Evolutionary conservation across 2,113 vertebrate genomes (phyloP), one percentile per base, ranked within the genome.

Genomic region (Antidorcas marsupialis): DNA sequence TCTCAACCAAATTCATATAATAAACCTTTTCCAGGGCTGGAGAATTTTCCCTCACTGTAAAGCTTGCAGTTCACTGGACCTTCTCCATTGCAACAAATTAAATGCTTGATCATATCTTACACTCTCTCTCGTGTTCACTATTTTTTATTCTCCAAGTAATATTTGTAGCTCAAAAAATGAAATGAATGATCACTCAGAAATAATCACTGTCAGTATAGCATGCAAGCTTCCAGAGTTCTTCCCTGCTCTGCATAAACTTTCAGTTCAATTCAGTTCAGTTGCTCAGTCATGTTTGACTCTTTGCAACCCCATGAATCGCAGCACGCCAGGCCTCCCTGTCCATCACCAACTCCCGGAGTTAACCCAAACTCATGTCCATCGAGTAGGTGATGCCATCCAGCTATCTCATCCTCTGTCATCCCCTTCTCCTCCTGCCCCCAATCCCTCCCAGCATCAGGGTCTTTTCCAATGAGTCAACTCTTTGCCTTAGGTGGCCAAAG

Each of bases 131-230:
- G 6, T 89, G 52, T 27, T 55, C 62, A 53, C 60, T 64, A 45
- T 62, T 83, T 89, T 88, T 78, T 14, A 23, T 93, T 87, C 36
- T 86, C 27, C 5, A 33, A 30, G 19, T 85, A 95, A 57, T 45
- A 67, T 3, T 43, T 59, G 23, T 36, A 50, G 11, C 25, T 93
- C 30, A 94, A 52, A 78, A 25, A 76, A 57, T 62, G 27, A 67
- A 88, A 64, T 83, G 55, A 62, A 64, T 59, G 93, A 36, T 74
- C 15, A 67, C 13, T 0, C 67, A 78, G 59, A 79, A 78, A 88
- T 71, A 83, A 59, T 1, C 25, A 53, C 17, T 33, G 28, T 76
- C 50, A 27, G 3, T 13, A 39, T 23, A 83, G 12, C n/a, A 7
- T 67, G 12, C n/a, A 16, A 16, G 53, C 33, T 55, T 27, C 25